phyloP scores from a whole-genome alignment of 2,797 vertebrate genomes.

The Gila robusta region DNA sequence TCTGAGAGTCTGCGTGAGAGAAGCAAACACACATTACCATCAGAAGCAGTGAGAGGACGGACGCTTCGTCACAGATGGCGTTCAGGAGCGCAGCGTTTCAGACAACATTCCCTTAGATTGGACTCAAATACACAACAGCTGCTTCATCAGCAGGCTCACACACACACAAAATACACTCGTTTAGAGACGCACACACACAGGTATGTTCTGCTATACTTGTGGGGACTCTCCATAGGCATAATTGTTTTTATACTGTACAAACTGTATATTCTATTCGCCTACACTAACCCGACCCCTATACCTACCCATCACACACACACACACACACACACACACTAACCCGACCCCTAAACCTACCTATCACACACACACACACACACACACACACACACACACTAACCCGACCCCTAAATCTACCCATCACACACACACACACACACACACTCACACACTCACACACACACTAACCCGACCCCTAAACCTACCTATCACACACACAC shows the following conservation, averaged over 20 bases:
- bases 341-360: too few relatives aligned
- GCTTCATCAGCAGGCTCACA: slow-evolving; percentile 62
- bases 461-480: neutral
- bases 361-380: neutral
- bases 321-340: neutral
- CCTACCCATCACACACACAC: too few relatives aligned
- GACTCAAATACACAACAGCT: slow-evolving; percentile 70
- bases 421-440: neutral
- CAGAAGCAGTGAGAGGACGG: slow-evolving; percentile 6
- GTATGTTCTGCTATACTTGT: too few relatives aligned
- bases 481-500: neutral
- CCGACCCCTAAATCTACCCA: too few relatives aligned
- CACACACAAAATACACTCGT: neutral
- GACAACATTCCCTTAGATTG: slow-evolving; percentile 80
- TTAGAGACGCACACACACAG: neutral
- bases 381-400: slow-evolving; percentile 1
- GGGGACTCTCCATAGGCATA: too few relatives aligned
- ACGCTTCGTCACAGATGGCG: slow-evolving; percentile 67
- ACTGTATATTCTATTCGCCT: too few relatives aligned
- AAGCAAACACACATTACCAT: slow-evolving; percentile 37
- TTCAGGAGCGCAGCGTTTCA: slow-evolving; percentile 73
- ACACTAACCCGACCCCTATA: neutral
- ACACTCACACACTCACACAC: neutral
- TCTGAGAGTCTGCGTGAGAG: slow-evolving; percentile 84
- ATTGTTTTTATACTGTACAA: too few relatives aligned